Conservation (phyloP, 2,888 invertebrate genomes). For the Mimas tiliae region DNA sequence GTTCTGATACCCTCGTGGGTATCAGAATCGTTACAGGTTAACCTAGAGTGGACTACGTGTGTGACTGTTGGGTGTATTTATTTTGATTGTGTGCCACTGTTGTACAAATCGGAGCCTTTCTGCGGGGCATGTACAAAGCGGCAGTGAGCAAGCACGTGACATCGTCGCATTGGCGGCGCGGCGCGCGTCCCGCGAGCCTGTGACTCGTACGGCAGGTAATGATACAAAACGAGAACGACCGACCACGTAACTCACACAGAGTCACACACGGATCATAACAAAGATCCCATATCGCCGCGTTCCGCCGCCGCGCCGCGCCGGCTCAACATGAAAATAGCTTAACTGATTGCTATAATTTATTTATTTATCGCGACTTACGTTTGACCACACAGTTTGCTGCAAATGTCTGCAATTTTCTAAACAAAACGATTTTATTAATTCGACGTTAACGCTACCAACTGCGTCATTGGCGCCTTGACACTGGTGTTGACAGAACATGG, state of each 20-base stretch:
- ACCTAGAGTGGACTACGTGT: too few species aligned
- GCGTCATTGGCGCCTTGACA: too few species aligned
- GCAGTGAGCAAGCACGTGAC: constrained; percentile 48
- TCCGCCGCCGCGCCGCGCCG: too few species aligned
- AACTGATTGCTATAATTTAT: constrained; percentile 8
- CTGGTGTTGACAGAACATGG: too few species aligned
- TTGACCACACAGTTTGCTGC: constrained; percentile 16
- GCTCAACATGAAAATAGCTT: constrained; percentile 34
- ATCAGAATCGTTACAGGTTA: too few species aligned
- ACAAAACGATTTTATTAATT: not conserved
- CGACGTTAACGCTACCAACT: too few species aligned
- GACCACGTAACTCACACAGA: constrained; percentile 58
- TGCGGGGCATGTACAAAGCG: constrained; percentile 42
- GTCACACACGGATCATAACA: constrained; percentile 64
- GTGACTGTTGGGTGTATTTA: too few species aligned
- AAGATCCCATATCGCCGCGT: constrained; percentile 50
- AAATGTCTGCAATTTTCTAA: not conserved
- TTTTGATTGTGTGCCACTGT: too few species aligned
- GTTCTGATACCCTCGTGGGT: too few species aligned
- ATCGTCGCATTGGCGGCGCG: constrained; percentile 54
- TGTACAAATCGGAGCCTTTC: not conserved
- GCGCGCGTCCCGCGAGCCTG: constrained; percentile 58
- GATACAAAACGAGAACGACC: constrained; percentile 65
- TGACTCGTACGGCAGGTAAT: constrained; percentile 59
- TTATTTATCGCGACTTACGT: constrained; percentile 28